phyloP scores from a whole-genome alignment of 1,140 invertebrate genomes.

The Halotydeus destructor region DNA sequence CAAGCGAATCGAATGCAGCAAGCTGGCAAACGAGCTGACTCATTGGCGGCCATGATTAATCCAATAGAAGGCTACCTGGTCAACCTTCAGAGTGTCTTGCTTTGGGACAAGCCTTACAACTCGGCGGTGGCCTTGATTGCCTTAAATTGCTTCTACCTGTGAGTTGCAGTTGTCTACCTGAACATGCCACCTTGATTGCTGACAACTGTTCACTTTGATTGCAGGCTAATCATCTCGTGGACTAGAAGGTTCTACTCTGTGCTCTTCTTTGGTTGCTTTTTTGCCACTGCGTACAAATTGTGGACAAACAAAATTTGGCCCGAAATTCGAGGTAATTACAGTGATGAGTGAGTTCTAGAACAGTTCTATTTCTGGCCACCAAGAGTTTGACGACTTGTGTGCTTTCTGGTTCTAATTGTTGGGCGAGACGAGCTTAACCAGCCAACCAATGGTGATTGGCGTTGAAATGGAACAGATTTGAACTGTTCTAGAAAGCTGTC shows the following conservation, averaged over 20 bases:
- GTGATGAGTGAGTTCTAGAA: neutral
- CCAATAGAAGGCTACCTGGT: constrained; percentile 20
- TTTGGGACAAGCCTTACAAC: constrained; percentile 20
- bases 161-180: constrained; percentile 8
- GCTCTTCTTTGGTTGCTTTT: constrained; percentile 13
- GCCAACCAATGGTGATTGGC: neutral
- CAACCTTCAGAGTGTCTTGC: constrained; percentile 19
- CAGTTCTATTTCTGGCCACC: neutral
- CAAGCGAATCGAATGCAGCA: too few species aligned
- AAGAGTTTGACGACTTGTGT: neutral
- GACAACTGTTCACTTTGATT: neutral
- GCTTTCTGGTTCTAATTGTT: neutral
- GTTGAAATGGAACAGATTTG: neutral
- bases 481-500: neutral
- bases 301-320: constrained; percentile 21
- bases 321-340: constrained; percentile 19
- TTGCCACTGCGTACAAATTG: constrained; percentile 17
- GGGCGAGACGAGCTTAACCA: neutral
- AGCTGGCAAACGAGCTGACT: neutral
- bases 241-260: constrained; percentile 18
- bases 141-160: constrained; percentile 21
- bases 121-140: constrained; percentile 18
- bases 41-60: constrained; percentile 15
- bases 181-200: neutral
- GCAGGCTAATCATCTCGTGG: constrained; percentile 20